Evolutionary conservation across 2,888 invertebrate species (phyloP).

Genomic region (Cantharis flavilabris): DNA sequence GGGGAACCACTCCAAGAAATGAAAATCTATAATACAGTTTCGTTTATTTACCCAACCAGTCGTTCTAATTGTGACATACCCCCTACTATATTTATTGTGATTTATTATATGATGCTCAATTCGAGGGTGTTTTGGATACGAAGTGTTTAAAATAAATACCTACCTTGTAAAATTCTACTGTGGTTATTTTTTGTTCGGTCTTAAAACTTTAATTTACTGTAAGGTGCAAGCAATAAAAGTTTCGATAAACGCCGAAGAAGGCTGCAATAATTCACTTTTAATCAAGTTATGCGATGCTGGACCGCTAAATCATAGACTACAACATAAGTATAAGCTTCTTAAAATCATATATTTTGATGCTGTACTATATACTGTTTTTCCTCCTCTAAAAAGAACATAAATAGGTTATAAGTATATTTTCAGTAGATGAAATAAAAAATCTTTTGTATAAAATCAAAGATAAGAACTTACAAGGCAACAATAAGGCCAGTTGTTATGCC

Average conservation of each 20-base stretch:
- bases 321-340: background rate
- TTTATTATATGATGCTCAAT: background rate
- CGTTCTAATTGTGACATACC: too few species aligned
- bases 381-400: background rate
- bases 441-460: too few species aligned
- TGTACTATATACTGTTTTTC: background rate
- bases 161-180: background rate
- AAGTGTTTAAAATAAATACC: background rate
- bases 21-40: background rate
- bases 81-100: background rate
- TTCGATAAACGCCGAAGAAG: background rate
- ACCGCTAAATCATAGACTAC: background rate
- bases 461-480: too few species aligned
- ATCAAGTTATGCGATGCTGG: background rate
- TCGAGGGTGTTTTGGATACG: background rate
- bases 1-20: background rate
- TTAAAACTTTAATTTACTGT: background rate
- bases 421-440: too few species aligned
- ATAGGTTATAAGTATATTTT: too few species aligned
- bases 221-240: background rate
- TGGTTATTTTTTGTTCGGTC: background rate
- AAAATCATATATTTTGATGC: background rate
- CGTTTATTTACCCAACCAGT: background rate
- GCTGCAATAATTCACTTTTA: background rate
- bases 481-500: too few species aligned